Percentiles rank a stretch among this genome's conserved stretches.
phyloP scores from a whole-genome alignment of 2,797 vertebrate species.

The Lycodopsis pacificus region DNA sequence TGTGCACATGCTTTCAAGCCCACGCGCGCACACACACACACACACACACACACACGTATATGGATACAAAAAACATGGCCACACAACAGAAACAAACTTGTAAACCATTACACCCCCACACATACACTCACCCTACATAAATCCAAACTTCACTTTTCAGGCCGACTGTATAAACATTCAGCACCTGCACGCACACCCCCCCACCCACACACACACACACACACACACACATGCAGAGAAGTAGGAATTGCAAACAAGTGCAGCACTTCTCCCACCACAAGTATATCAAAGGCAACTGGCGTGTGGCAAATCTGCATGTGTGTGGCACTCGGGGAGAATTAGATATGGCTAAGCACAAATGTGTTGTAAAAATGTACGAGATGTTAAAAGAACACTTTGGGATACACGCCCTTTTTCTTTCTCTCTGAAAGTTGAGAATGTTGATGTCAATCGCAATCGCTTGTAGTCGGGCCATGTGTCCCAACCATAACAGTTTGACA shows the following conservation, averaged over 20 bases:
- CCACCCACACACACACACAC: neutral
- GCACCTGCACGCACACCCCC: constrained; percentile 5
- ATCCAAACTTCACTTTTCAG: neutral
- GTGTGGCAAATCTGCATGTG: constrained; percentile 17
- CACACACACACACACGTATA: constrained; percentile 1
- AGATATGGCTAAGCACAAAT: constrained; percentile 47
- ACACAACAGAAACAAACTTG: constrained; percentile 32
- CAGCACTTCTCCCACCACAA: constrained; percentile 14
- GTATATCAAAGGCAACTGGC: constrained; percentile 52
- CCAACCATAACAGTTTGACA: neutral
- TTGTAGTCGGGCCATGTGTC: neutral
- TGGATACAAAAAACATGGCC: neutral
- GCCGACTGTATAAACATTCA: constrained; percentile 32
- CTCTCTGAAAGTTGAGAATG: neutral
- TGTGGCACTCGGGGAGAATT: constrained; percentile 36
- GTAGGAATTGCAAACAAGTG: constrained; percentile 41
- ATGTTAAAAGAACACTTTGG: neutral
- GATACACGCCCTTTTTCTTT: neutral
- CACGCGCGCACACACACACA: constrained; percentile 12
- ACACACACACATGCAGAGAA: constrained; percentile 10
- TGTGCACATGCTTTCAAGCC: constrained; percentile 31
- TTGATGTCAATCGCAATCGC: too few relatives aligned
- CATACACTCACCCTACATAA: neutral
- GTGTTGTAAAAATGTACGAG: constrained; percentile 14
- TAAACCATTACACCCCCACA: constrained; percentile 12